phyloP scores from a whole-genome alignment of 1,140 invertebrate species.

The Drosophila insularis region DNA sequence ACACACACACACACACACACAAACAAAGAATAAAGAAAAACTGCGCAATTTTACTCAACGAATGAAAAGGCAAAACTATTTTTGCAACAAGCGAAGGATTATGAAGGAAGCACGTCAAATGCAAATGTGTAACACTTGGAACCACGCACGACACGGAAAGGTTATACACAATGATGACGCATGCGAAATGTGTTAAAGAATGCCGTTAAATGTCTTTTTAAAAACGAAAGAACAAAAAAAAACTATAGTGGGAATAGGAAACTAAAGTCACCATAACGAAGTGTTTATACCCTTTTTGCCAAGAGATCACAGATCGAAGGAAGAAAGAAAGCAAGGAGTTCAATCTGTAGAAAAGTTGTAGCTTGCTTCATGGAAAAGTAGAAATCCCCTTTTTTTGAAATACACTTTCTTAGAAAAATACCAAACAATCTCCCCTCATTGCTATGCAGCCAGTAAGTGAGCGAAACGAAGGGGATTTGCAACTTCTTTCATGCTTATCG shows the following conservation, averaged over 20 bases:
- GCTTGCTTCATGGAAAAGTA: too few relatives aligned
- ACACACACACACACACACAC: background rate
- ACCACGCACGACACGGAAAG: slow-evolving; percentile 54
- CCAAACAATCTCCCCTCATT: slow-evolving; percentile 42
- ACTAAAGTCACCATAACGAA: background rate
- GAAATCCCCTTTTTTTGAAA: too few relatives aligned
- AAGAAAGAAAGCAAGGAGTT: too few relatives aligned
- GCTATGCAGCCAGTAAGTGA: slow-evolving; percentile 49
- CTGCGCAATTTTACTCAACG: slow-evolving; percentile 54
- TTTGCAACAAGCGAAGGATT: slow-evolving; percentile 43
- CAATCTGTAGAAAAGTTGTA: too few relatives aligned
- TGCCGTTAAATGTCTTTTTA: slow-evolving; percentile 55
- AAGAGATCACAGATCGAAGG: too few relatives aligned
- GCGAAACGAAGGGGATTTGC: background rate
- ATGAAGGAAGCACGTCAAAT: slow-evolving; percentile 47
- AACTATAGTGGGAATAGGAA: background rate
- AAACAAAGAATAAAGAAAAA: slow-evolving; percentile 23
- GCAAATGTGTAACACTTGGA: slow-evolving; percentile 75
- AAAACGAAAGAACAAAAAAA: slow-evolving; percentile 8
- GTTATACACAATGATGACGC: slow-evolving; percentile 57
- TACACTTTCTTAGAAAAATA: background rate
- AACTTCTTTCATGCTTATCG: slow-evolving; percentile 67
- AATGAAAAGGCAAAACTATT: slow-evolving; percentile 65
- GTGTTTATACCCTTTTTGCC: background rate
- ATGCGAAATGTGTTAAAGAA: slow-evolving; percentile 54